Evolutionary conservation across 2,888 invertebrate species (phyloP).

Genomic region (Hemithea aestivaria): DNA sequence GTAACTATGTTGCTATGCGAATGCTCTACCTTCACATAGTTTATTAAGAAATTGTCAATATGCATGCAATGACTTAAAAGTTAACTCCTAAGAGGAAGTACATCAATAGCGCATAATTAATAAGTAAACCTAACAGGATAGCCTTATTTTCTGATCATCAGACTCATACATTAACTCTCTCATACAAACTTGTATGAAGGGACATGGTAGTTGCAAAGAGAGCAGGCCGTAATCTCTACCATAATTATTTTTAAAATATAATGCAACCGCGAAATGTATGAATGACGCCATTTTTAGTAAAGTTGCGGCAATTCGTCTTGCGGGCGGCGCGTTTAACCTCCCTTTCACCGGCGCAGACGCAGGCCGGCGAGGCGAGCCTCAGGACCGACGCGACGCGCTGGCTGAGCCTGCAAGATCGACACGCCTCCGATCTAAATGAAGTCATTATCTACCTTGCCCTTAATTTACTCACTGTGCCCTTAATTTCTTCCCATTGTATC

Average conservation of each 20-base stretch:
- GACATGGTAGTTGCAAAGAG: too few relatives aligned
- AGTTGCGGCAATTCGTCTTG: conserved; percentile 71
- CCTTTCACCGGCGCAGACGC: conserved; percentile 59
- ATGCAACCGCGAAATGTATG: conserved; percentile 65
- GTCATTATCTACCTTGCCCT: conserved; percentile 5
- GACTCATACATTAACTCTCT: too few relatives aligned
- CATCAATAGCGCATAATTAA: too few relatives aligned
- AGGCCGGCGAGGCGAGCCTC: conserved; percentile 10
- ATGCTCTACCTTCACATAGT: too few relatives aligned
- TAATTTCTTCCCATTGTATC: conserved; percentile 1
- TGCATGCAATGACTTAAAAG: too few relatives aligned
- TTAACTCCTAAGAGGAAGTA: too few relatives aligned
- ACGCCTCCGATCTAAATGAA: conserved; percentile 10
- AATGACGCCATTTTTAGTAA: conserved; percentile 75
- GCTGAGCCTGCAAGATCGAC: conserved; percentile 36
- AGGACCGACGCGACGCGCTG: conserved; percentile 49
- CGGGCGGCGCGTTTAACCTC: conserved; percentile 64
- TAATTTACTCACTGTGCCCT: not conserved
- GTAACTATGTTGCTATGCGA: too few relatives aligned
- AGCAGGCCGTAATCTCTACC: too few relatives aligned
- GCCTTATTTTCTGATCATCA: too few relatives aligned
- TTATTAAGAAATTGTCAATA: too few relatives aligned
- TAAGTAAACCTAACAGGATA: too few relatives aligned
- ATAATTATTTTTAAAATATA: conserved; percentile 56
- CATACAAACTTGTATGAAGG: too few relatives aligned